Base-by-base conservation (phyloP, 2,888 invertebrate species). In the Chydorus sphaericus region DNA sequence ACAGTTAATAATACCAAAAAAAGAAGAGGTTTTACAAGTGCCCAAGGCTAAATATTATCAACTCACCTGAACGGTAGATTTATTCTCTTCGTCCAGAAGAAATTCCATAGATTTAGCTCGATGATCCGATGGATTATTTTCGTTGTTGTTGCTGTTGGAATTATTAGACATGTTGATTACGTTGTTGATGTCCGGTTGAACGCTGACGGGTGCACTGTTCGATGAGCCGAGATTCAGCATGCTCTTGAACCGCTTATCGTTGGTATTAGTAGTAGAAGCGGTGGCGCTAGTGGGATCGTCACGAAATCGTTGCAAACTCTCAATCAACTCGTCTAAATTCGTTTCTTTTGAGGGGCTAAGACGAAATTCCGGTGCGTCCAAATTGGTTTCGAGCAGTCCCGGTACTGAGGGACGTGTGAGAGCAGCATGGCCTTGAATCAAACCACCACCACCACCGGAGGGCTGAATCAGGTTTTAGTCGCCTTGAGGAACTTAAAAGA, bases 61-160 rank as follows among this genome's bases (percentile, higher is more conserved):
- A 51, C 84, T 82, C 69, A 88, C 88, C 87, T 87, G 81, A 65
- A 85, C 81, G 65, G 81, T 82, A 69, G 83, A 84, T 69, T 88
- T 83, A 75, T 87, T 89, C 71, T 89, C 86, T 75, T 89, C 90
- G 75, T 90, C 90, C 72, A 91, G 79, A 70, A 91, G 81, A 77
- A 90, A 91, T 79, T 91, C 91, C 90, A 91, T 90, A 73, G 88
- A 89, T 75, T 89, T 88, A 76, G 75, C 67, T 66, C 73, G 64
- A 66, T 69, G 44, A 18, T 38, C 33, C 14, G 38, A 48, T 16
- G 31, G 54, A n/a, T n/a, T n/a, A n/a, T n/a, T n/a, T n/a, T n/a
- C n/a, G 14, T 31, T 49, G 11, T 37, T 23, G 10, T 28, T 38
- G 16, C 33, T 28, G 36, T 29, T 18, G 20, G 36, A 33, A 30